A percentile compares a stretch with the other conserved stretches of the same genome.
phyloP scores from a whole-genome alignment of 1,140 invertebrate genomes.

The Halesus radiatus region DNA sequence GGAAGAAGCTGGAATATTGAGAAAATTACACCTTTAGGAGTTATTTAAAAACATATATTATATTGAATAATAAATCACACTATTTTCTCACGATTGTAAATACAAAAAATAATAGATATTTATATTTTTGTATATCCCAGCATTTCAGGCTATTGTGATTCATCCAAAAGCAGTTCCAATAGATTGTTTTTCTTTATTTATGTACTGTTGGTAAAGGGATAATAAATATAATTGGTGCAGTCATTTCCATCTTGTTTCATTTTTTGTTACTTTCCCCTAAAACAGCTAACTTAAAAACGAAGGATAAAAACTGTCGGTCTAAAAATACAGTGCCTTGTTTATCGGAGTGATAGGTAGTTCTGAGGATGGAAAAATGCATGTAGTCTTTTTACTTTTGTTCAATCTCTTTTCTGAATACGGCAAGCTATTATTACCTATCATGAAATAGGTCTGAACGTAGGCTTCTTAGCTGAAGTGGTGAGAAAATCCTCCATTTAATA shows the following conservation, averaged over 20 bases:
- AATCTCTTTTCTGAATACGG: too few relatives aligned
- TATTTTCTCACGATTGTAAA: conserved; percentile 50
- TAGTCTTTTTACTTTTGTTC: too few relatives aligned
- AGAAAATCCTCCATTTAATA: too few relatives aligned
- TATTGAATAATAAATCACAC: conserved; percentile 30
- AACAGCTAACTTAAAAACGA: background rate
- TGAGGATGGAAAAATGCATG: too few relatives aligned
- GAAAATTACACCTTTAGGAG: background rate
- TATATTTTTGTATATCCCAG: conserved; percentile 51
- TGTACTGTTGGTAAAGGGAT: conserved; percentile 58
- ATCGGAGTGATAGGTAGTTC: too few relatives aligned
- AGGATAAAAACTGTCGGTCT: too few relatives aligned
- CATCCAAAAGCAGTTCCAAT: conserved; percentile 50
- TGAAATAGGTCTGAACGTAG: too few relatives aligned
- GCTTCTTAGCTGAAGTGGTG: too few relatives aligned
- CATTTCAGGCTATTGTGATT: conserved; percentile 56
- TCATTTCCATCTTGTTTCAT: conserved; percentile 21
- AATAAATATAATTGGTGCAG: conserved; percentile 58
- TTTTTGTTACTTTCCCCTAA: background rate
- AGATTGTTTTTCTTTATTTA: conserved; percentile 57
- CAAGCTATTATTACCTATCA: too few relatives aligned
- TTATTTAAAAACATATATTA: conserved; percentile 35
- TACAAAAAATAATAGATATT: conserved; percentile 42
- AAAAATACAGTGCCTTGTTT: too few relatives aligned
- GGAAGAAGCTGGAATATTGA: background rate